phyloP scores from a whole-genome alignment of 2,888 invertebrate species.

The Microplitis manilae region DNA sequence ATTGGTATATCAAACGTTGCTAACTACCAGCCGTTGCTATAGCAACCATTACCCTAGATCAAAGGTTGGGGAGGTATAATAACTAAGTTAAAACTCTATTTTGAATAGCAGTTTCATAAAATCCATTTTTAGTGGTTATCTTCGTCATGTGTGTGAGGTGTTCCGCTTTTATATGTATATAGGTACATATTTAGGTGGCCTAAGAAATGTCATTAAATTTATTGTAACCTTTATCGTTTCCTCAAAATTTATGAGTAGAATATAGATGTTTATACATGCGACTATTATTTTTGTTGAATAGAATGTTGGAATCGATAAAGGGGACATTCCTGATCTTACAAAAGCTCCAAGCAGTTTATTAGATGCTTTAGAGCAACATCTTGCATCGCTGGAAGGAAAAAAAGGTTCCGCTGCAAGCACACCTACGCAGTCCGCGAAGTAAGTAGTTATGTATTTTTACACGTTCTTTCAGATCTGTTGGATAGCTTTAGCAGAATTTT shows the following conservation, averaged over 20 bases:
- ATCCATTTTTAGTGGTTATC: too few species aligned
- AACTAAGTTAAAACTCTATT: too few species aligned
- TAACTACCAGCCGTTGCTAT: too few species aligned
- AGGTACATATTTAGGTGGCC: too few species aligned
- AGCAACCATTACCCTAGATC: too few species aligned
- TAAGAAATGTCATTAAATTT: too few species aligned
- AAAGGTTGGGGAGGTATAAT: too few species aligned
- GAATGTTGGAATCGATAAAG: slow-evolving; percentile 98
- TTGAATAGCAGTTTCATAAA: too few species aligned
- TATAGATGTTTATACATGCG: slow-evolving; percentile 6
- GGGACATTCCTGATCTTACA: slow-evolving; percentile 97
- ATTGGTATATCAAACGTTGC: too few species aligned
- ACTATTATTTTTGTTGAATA: slow-evolving; percentile 61
- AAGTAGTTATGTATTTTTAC: slow-evolving; percentile 51
- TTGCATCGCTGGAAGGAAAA: slow-evolving; percentile 93
- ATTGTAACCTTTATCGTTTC: neutral
- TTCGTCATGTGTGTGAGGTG: too few species aligned
- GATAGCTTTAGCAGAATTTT: neutral
- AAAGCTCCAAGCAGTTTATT: slow-evolving; percentile 97
- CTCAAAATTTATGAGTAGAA: neutral
- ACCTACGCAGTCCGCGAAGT: slow-evolving; percentile 89
- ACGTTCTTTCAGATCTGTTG: neutral
- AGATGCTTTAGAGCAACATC: slow-evolving; percentile 97
- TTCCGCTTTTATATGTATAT: too few species aligned
- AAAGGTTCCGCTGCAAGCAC: slow-evolving; percentile 90